phyloP scores from a whole-genome alignment of 2,888 invertebrate genomes.

The Eupeodes luniger region DNA sequence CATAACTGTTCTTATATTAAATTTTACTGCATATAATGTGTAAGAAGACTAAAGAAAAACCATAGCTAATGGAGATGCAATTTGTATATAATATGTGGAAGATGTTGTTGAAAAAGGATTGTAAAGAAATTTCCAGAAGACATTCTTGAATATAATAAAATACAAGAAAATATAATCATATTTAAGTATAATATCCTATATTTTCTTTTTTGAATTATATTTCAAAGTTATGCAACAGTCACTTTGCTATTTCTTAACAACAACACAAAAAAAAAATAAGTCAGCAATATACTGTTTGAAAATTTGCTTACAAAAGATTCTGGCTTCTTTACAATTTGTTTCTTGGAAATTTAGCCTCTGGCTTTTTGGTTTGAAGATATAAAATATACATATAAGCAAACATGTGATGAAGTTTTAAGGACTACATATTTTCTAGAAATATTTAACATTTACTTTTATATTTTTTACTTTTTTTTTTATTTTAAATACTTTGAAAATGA shows the following conservation, averaged over 20 bases:
- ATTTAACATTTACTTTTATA: too few relatives aligned
- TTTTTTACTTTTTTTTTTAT: too few relatives aligned
- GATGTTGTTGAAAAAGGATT: constrained; percentile 4
- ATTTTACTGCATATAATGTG: neutral
- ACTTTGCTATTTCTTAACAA: neutral
- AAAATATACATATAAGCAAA: too few relatives aligned
- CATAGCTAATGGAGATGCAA: constrained; percentile 26
- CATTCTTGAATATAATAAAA: neutral
- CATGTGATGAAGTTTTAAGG: too few relatives aligned
- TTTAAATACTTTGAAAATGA: too few relatives aligned
- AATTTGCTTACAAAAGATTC: neutral
- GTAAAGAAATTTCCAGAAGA: neutral
- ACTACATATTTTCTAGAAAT: too few relatives aligned
- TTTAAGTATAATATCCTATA: too few relatives aligned
- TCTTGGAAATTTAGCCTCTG: neutral
- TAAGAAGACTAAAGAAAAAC: neutral
- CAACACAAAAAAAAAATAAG: neutral
- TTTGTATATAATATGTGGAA: neutral
- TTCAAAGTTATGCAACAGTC: constrained; percentile 2
- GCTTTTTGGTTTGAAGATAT: neutral
- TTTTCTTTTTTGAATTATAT: neutral
- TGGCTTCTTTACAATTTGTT: neutral
- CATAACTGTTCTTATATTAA: neutral
- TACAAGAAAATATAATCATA: neutral
- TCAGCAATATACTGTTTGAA: neutral